Evolutionary conservation across 2,888 invertebrate species (phyloP).

Genomic region (Craniophora ligustri): DNA sequence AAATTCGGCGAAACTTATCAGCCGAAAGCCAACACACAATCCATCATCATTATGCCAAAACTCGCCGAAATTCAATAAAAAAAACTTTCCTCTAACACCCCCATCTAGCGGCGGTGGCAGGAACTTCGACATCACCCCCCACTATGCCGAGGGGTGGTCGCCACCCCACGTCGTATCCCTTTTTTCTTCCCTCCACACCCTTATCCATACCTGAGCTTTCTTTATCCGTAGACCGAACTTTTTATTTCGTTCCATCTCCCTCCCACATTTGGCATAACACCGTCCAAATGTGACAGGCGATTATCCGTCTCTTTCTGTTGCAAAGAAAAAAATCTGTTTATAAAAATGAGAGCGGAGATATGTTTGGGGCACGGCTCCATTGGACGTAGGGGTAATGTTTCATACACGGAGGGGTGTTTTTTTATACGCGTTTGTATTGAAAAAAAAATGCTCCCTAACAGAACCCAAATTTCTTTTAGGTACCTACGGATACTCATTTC

Average conservation of each 20-base stretch:
- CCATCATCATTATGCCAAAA: constrained; percentile 88
- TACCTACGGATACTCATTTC: constrained; percentile 81
- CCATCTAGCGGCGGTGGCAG: constrained; percentile 82
- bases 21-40: constrained; percentile 83
- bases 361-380: constrained; percentile 78
- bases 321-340: constrained; percentile 87
- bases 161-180: constrained; percentile 85
- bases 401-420: constrained; percentile 85
- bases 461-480: constrained; percentile 79
- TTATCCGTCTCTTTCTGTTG: constrained; percentile 66
- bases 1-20: constrained; percentile 84
- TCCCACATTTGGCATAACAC: constrained; percentile 55
- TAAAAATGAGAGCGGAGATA: constrained; percentile 82
- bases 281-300: constrained; percentile 55
- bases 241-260: constrained; percentile 79
- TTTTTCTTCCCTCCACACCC: constrained; percentile 87
- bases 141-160: constrained; percentile 70
- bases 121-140: constrained; percentile 73
- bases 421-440: constrained; percentile 77
- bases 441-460: constrained; percentile 83
- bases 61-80: constrained; percentile 87
- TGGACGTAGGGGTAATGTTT: constrained; percentile 85
- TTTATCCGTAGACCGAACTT: constrained; percentile 86
- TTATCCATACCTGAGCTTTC: constrained; percentile 88
- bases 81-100: constrained; percentile 77